These are phyloP conservation scores for Saturnia japonica DNA, from an alignment of 2,888 invertebrate species.

Conservation along the genomic window DNA sequence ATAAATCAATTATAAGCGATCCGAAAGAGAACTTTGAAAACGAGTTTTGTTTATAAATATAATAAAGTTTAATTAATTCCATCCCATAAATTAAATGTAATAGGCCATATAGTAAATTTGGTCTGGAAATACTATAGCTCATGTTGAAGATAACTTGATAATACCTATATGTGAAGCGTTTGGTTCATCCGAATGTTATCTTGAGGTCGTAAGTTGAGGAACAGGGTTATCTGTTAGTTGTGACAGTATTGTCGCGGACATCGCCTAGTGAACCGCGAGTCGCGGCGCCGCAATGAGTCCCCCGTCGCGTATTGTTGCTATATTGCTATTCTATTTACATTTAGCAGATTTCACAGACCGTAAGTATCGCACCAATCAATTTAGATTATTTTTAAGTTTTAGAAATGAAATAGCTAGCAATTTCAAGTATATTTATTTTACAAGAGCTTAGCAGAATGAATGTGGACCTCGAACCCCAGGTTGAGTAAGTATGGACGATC, in stretches of 20 bases:
- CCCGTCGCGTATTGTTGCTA: constrained; percentile 13
- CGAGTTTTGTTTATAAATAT: no score
- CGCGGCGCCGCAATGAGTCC: constrained; percentile 22
- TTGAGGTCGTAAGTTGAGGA: constrained; percentile 5
- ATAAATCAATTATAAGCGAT: no score
- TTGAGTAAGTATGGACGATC: no score
- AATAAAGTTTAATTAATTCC: no score
- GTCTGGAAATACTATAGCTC: not conserved
- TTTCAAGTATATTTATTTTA: no score
- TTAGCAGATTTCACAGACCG: constrained; percentile 47
- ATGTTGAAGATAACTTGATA: not conserved
- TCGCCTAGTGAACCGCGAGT: constrained; percentile 12
- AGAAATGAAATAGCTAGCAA: no score
- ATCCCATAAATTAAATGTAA: no score
- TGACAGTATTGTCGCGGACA: constrained; percentile 12
- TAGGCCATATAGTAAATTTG: no score
- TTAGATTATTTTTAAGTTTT: no score
- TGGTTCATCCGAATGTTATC: not conserved
- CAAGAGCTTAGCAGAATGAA: no score
- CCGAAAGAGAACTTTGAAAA: no score
- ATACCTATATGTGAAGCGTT: not conserved
- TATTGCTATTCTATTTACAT: constrained; percentile 42
- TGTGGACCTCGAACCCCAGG: no score
- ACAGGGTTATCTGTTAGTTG: constrained; percentile 16
- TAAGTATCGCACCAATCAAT: constrained; percentile 49